Base-by-base conservation (phyloP, 2,797 vertebrate species). In the Microcaecilia unicolor region DNA sequence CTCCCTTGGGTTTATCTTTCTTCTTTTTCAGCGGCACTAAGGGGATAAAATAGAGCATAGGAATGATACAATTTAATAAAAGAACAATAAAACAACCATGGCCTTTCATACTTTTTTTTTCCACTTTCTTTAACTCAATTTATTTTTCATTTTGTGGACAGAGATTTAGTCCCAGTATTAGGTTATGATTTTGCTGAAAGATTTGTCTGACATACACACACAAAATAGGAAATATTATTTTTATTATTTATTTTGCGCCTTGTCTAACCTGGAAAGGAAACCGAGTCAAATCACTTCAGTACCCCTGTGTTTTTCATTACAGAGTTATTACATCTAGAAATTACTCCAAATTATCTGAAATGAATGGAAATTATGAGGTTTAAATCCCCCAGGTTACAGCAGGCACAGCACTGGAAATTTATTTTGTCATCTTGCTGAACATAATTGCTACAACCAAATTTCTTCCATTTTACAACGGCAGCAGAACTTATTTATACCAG, bases 121-220 rank as follows among this genome's bases (percentile, higher is more conserved):
- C 35, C 74, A 71, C 67, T 81, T 74, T 69, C 76, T 78, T 80
- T 84, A 82, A 86, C 80, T 81, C 71, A 78, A 86, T 89, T 89
- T 83, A 86, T 84, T 81, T 88, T 86, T 87, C 83, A 86, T 85
- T 87, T 84, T 72, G 84, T 67, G 81, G 76, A 84, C 80, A 80
- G 72, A 80, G 72, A 82, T 80, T 80, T 81, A 85, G 80, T 81
- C 80, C 38, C 72, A 75, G 80, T 83, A 83, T 83, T 84, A 82
- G 81, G 84, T 84, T 86, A 82, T 72, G 80, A 81, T 82, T 85
- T 82, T 68, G 70, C 78, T 80, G 76, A 80, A 78, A 76, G 78
- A 83, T 83, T 84, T 84, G 84, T 74, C 10, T 68, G 82, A 80
- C 80, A 77, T 75, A 55, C 58, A 48, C 63, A 53, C 55, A 79